phyloP scores from a whole-genome alignment of 1,140 invertebrate species.

The Anoplophora glabripennis region DNA sequence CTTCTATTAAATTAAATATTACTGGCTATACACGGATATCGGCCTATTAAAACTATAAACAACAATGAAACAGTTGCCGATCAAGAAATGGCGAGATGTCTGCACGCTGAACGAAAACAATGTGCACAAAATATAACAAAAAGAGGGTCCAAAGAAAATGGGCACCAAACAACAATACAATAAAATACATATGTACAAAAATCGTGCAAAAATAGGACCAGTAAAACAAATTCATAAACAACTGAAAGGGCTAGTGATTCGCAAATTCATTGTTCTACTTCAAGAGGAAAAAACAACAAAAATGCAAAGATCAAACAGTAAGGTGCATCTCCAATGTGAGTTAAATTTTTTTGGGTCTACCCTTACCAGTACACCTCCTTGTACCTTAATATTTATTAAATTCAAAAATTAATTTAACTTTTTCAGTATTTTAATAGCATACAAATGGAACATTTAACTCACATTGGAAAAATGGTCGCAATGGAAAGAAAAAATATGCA shows the following conservation, averaged over 20 bases:
- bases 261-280: neutral
- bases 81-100: slow-evolving; percentile 26
- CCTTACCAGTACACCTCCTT: no score
- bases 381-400: no score
- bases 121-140: slow-evolving; percentile 18
- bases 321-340: no score
- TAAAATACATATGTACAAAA: slow-evolving; percentile 28
- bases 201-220: slow-evolving; percentile 20
- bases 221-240: slow-evolving; percentile 41
- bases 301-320: neutral
- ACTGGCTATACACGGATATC: slow-evolving; percentile 23
- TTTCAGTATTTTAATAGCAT: no score
- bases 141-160: slow-evolving; percentile 29
- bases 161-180: slow-evolving; percentile 19
- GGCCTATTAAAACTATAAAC: neutral
- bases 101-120: slow-evolving; percentile 29
- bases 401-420: no score
- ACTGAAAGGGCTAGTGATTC: neutral
- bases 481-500: neutral
- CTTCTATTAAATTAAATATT: slow-evolving; percentile 22
- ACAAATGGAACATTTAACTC: neutral
- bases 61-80: slow-evolving; percentile 24
- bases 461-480: no score
- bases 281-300: slow-evolving; percentile 13
- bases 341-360: no score